Conservation (phyloP, 2,797 vertebrate species). For the Scyliorhinus canicula region DNA sequence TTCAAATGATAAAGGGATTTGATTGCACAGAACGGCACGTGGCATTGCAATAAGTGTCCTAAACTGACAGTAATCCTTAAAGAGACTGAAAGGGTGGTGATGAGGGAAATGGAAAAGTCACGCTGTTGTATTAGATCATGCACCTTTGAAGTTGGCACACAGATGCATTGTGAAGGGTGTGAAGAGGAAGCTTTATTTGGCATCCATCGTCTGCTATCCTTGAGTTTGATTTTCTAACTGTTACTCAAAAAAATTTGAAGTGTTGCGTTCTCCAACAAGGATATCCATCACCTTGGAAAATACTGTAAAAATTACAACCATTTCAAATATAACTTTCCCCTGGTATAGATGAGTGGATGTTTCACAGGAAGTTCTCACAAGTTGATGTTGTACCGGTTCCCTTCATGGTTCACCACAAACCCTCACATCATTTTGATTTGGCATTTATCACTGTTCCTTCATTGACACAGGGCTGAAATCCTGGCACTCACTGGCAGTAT, state of each 20-base stretch:
- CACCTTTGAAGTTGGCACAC: not conserved
- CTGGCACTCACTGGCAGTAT: not conserved
- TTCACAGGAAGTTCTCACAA: not conserved
- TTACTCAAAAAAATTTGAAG: not conserved
- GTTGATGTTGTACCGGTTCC: not conserved
- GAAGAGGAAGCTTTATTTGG: not conserved
- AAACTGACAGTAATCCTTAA: constrained; percentile 3
- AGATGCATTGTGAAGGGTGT: not conserved
- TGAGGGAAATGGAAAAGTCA: constrained; percentile 16
- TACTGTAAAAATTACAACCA: not conserved
- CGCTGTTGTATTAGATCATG: not conserved
- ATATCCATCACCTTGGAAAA: not conserved
- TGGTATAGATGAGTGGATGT: not conserved
- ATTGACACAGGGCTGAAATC: not conserved
- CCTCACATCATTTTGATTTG: not conserved
- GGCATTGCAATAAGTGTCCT: not conserved
- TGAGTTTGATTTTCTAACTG: not conserved
- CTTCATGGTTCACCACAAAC: not conserved
- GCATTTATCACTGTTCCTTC: not conserved
- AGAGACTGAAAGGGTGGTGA: not conserved
- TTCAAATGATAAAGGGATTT: not conserved
- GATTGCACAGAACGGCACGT: not conserved
- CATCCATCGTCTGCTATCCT: not conserved
- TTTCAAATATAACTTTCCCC: not conserved
- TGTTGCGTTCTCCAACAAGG: not conserved